Conservation (phyloP, 2,888 invertebrate species). For the Bombyx huttoni region DNA sequence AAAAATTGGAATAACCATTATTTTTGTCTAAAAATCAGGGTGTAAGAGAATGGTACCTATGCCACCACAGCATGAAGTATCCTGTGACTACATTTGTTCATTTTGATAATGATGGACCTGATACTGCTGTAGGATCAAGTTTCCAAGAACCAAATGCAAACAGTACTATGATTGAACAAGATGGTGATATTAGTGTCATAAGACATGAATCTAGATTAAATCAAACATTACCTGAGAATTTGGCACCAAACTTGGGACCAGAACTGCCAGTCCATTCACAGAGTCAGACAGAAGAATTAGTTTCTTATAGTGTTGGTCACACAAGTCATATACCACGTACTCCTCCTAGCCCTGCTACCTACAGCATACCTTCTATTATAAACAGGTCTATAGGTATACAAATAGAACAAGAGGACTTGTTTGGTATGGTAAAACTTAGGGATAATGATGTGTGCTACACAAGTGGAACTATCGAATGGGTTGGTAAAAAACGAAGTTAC, state of each 20-base stretch:
- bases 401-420: slow-evolving; percentile 27
- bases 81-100: slow-evolving; percentile 51
- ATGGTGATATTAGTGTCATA: slow-evolving; percentile 3
- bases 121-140: slow-evolving; percentile 11
- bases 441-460: slow-evolving; percentile 63
- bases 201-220: slow-evolving; percentile 4
- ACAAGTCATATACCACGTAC: slow-evolving; percentile 49
- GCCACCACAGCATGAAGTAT: slow-evolving; percentile 55
- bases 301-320: slow-evolving; percentile 39
- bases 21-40: slow-evolving; percentile 44
- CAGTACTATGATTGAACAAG: slow-evolving; percentile 23
- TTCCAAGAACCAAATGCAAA: slow-evolving; percentile 31
- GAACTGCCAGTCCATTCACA: slow-evolving; percentile 7
- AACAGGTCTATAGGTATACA: slow-evolving; percentile 21
- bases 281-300: slow-evolving; percentile 8
- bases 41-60: slow-evolving; percentile 52
- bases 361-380: slow-evolving; percentile 36
- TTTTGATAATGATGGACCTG: slow-evolving; percentile 32
- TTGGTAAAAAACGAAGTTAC: slow-evolving; percentile 52
- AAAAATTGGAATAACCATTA: slow-evolving; percentile 27
- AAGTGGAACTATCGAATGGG: slow-evolving; percentile 63
- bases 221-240: slow-evolving; percentile 3
- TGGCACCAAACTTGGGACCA: slow-evolving; percentile 3
- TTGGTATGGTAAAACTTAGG: slow-evolving; percentile 57
- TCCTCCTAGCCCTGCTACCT: slow-evolving; percentile 46